Conservation (phyloP, 2,113 vertebrate species). For the Protobothrops mucrosquamatus region DNA sequence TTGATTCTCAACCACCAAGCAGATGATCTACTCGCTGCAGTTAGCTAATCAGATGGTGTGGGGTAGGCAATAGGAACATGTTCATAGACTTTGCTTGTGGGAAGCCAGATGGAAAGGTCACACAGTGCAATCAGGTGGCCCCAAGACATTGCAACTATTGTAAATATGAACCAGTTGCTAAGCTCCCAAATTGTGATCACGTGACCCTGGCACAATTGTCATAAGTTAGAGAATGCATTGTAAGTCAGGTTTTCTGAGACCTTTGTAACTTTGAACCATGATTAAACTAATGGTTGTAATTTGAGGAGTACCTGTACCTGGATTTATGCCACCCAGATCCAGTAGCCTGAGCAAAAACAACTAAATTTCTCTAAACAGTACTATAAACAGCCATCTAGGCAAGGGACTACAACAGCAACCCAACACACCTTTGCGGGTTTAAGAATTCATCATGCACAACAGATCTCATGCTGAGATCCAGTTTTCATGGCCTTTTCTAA, state of each 20-base stretch:
- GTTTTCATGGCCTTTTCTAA: neutral
- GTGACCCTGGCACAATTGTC: neutral
- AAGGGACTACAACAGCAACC: neutral
- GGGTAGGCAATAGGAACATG: no score
- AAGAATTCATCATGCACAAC: neutral
- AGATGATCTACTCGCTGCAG: no score
- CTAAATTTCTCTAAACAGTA: neutral
- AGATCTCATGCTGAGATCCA: neutral
- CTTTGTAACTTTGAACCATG: neutral
- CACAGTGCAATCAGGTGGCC: neutral
- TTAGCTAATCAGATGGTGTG: no score
- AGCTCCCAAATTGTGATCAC: neutral
- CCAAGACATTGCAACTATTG: neutral
- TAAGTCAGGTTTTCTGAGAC: neutral
- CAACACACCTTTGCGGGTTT: neutral
- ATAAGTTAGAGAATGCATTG: neutral
- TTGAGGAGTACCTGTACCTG: neutral
- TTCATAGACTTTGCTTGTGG: neutral
- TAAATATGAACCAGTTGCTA: neutral
- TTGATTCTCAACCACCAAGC: no score
- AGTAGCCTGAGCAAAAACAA: neutral
- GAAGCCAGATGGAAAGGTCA: neutral
- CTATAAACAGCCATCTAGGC: neutral
- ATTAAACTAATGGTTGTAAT: neutral
- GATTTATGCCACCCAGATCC: neutral